These are phyloP conservation scores for Tachysurus vachellii DNA, from an alignment of 2,113 vertebrate genomes.

Conservation along the genomic window DNA sequence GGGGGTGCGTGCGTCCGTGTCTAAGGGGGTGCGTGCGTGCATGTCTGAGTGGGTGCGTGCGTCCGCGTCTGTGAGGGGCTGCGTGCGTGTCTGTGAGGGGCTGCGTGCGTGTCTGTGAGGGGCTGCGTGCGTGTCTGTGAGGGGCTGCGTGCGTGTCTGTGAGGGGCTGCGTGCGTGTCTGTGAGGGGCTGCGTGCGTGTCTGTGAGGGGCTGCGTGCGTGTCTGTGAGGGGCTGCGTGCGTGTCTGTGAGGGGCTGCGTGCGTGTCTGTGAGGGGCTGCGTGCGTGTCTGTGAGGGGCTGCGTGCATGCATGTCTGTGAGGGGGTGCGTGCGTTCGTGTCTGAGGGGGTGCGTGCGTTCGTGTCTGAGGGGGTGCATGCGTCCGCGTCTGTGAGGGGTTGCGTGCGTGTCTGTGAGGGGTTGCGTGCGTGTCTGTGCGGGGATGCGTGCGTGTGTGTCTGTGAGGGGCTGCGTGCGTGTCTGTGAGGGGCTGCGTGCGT, in stretches of 20 bases:
- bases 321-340: not conserved
- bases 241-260: not conserved
- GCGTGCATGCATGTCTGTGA: conserved; percentile 45
- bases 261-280: not conserved
- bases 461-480: conserved; percentile 59
- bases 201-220: conserved; percentile 59
- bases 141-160: conserved; percentile 63
- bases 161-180: conserved; percentile 59
- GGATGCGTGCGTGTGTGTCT: conserved; percentile 67
- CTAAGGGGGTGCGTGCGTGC: not conserved
- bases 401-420: conserved; percentile 70
- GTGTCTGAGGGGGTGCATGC: conserved; percentile 61
- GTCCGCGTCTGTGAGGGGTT: conserved; percentile 62
- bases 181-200: conserved; percentile 65
- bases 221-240: not conserved
- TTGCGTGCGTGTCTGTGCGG: conserved; percentile 60
- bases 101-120: conserved; percentile 59
- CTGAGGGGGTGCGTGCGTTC: not conserved
- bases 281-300: not conserved
- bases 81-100: conserved; percentile 59
- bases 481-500: conserved; percentile 65
- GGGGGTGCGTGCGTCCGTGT: not conserved
- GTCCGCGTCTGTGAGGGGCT: too few species aligned
- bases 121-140: conserved; percentile 70
- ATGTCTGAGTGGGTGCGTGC: too few species aligned